Evolutionary conservation across 1,140 invertebrate genomes (phyloP), one percentile per base, ranked within the genome.

Genomic region (Papilio xuthus): DNA sequence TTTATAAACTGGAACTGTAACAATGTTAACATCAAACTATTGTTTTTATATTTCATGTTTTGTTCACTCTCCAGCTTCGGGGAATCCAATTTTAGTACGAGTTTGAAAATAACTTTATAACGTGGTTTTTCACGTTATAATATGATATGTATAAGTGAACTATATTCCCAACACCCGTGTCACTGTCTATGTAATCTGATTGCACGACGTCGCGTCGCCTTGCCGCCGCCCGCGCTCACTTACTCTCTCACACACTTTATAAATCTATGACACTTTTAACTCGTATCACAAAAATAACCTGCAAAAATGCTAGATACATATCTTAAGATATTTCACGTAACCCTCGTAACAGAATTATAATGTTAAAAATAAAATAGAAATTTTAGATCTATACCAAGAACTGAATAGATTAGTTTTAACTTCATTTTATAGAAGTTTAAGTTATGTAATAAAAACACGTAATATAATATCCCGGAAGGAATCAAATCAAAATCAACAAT

Each of bases 111-210:
- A 60, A 60, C 56, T 60, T 60, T 23, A 23, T 60, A 60, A 60
- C 56, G 6, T 60, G 20, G 20, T 26, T 60, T 23, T 13, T 26
- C 9, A 60, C 56, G 3, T 23, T 23, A 23, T 60, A 12, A 26
- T 60, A 23, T 60, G 12, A 23, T n/a, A 9, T 60, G 7, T 18
- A 8, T n/a, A 53, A 53, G 50, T 53, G n/a, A 26, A 47, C 10
- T 12, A 60, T 60, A 12, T 60, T 26, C 23, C 56, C 56, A 2
- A 23, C 8, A 60, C 56, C 56, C 56, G 23, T 18, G 9, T 60
- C 56, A 60, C 56, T 60, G 56, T 60, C 56, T 60, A 9, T 26
- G 15, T 60, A 60, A 60, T 60, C 56, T 60, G 56, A 60, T 60
- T 60, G 9, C 26, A 23, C 8, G 56, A 60, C 0, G 53, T 56